phyloP scores from a whole-genome alignment of 2,888 invertebrate genomes.

The Dryobota labecula region DNA sequence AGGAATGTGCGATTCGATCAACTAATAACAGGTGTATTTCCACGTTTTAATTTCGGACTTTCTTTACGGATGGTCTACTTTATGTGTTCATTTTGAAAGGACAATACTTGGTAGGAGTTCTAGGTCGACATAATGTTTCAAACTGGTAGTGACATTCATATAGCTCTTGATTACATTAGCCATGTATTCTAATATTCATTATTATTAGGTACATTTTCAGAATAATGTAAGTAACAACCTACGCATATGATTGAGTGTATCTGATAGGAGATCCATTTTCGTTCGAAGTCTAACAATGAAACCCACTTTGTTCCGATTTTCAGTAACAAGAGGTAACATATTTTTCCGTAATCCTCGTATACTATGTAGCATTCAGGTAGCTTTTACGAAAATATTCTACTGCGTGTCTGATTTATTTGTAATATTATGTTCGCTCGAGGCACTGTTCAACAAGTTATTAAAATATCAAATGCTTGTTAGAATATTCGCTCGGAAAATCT shows the following conservation, averaged over 20 bases:
- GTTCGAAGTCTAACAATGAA: conserved; percentile 26
- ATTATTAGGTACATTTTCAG: conserved; percentile 17
- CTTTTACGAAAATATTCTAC: conserved; percentile 10
- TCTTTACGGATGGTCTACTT: conserved; percentile 4
- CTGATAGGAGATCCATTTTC: conserved; percentile 43
- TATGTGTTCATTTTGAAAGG: conserved; percentile 32
- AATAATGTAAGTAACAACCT: conserved; percentile 14
- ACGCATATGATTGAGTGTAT: conserved; percentile 20
- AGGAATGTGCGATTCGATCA: conserved; percentile 46
- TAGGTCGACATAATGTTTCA: conserved; percentile 33
- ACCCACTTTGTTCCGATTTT: conserved; percentile 32
- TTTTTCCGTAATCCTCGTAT: neutral
- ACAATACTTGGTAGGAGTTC: conserved; percentile 22
- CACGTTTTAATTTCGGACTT: too few relatives aligned
- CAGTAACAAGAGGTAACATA: conserved; percentile 16
- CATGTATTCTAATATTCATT: conserved; percentile 14
- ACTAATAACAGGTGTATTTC: conserved; percentile 44
- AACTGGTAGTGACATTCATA: conserved; percentile 5
- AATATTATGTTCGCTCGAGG: conserved; percentile 1
- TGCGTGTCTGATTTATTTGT: conserved; percentile 4
- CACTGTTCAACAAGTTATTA: conserved; percentile 10
- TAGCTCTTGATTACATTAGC: conserved; percentile 5
- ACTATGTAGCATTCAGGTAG: neutral
- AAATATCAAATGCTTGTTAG: conserved; percentile 18
- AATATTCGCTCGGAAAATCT: conserved; percentile 35